These are phyloP conservation scores for Corynorhinus townsendii DNA, from an alignment of 2,113 vertebrate species.

Conservation along the genomic window DNA sequence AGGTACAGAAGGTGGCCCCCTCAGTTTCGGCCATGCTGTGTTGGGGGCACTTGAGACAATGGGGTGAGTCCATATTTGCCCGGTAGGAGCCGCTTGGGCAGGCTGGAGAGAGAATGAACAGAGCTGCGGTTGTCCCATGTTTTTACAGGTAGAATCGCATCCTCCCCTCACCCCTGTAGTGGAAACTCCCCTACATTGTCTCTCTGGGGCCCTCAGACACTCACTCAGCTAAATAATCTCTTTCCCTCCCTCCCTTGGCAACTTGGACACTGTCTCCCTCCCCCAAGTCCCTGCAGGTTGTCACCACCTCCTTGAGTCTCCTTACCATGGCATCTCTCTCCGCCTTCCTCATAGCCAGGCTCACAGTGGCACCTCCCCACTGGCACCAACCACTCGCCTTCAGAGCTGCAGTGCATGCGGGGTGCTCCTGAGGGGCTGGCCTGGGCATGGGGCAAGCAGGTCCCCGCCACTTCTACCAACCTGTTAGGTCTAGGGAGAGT, in stretches of 20 bases:
- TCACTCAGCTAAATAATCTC: not conserved
- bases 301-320: not conserved
- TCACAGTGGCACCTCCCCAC: slow-evolving; percentile 80
- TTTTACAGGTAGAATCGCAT: not conserved
- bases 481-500: slow-evolving; percentile 73
- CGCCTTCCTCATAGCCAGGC: slow-evolving; percentile 79
- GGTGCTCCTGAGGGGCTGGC: slow-evolving; percentile 62
- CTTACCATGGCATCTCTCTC: slow-evolving; percentile 59
- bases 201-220: too few relatives aligned
- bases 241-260: not conserved
- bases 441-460: slow-evolving; percentile 73
- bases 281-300: not conserved
- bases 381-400: slow-evolving; percentile 82
- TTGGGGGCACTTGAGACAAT: slow-evolving; percentile 79
- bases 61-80: slow-evolving; percentile 51
- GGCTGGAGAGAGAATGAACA: slow-evolving; percentile 65
- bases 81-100: slow-evolving; percentile 80
- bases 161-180: too few relatives aligned
- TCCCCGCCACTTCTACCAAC: slow-evolving; percentile 76
- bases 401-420: slow-evolving; percentile 82
- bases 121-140: accelerated
- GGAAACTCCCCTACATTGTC: not conserved
- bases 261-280: not conserved
- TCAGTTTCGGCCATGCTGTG: slow-evolving; percentile 72
- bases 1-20: slow-evolving; percentile 76